Base-by-base conservation (phyloP, 37 sponge, comb jelly and placozoan species). In the Ianthella basta region DNA sequence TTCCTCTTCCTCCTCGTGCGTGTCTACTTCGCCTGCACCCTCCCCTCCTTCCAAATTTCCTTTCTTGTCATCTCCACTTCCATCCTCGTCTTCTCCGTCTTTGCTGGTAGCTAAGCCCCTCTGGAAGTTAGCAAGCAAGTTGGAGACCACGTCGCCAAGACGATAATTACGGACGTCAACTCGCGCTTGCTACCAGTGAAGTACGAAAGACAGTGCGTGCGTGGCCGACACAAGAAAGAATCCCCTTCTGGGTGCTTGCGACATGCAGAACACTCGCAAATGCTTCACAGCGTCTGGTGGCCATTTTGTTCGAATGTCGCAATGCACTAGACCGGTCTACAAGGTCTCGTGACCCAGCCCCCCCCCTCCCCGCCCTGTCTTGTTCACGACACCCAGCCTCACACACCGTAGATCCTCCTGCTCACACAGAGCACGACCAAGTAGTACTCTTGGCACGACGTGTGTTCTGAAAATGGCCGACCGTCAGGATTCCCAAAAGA, bases 1-100 rank as follows among this genome's bases (percentile, higher is more conserved):
- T 44, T 59, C 55, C 5, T 83, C 84, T 10, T 63, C 66, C 13
- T 72, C 84, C 23, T 70, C 36, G 21, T 82, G 74, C 21, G 6
- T 27, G 4, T 60, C 84, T 60, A 5, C 83, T 3, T 59, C 36
- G 37, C 12, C 5, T 10, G 27, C 3, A 36, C 40, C 10, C 35
- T 4, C 5, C 3, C 32, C 29, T 29, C 6, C 56, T n/a, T 81
- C 82, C 27, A 19, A 4, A n/a, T n/a, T n/a, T 1, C 21, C 60
- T 8, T 81, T 27, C 21, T 19, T 27, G 5, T 24, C 39, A 12
- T 81, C 82, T 34, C 40, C n/a, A 57, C 25, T 15, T 0, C 56
- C 61, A 19, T 81, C 82, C 23, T 14, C 63, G 3, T 81, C 65
- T 59, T 59, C 59, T 24, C 60, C 59, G n/a, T 55, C 30, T 18